Evolutionary conservation across 1,140 invertebrate species (phyloP).

Genomic region (Drosophila rufa): DNA sequence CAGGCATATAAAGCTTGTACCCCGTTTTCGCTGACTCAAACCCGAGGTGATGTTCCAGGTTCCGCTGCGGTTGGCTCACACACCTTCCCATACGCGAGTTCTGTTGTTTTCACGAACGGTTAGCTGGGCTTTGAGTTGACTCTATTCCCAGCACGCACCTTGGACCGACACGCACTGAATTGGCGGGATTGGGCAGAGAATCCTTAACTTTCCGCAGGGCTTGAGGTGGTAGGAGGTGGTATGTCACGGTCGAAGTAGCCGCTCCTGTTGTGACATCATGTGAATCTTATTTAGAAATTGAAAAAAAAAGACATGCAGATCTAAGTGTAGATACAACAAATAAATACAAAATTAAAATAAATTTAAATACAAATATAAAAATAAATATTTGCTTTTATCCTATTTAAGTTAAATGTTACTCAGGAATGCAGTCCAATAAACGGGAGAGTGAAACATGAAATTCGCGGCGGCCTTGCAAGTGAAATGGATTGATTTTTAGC

Average conservation of each 20-base stretch:
- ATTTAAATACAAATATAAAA: no score
- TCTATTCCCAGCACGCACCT: conserved; percentile 17
- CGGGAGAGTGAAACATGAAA: neutral
- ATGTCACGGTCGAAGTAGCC: conserved; percentile 1
- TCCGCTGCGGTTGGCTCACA: neutral
- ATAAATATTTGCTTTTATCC: no score
- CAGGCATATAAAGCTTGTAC: no score
- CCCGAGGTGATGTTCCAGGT: neutral
- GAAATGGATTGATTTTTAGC: conserved; percentile 56
- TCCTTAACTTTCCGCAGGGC: neutral
- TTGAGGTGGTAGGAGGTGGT: neutral
- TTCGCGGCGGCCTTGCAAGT: conserved; percentile 13
- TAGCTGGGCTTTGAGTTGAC: neutral
- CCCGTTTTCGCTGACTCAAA: neutral
- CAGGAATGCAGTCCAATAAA: no score
- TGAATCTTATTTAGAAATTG: neutral
- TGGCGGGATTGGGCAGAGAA: neutral
- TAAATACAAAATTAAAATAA: no score
- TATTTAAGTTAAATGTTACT: no score
- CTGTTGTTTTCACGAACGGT: neutral
- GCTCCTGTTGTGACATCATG: conserved; percentile 29
- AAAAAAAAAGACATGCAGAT: neutral
- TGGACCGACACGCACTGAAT: neutral
- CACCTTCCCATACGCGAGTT: neutral
- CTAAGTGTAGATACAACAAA: no score